phyloP scores from a whole-genome alignment of 2,888 invertebrate species.

The Bombylius major region DNA sequence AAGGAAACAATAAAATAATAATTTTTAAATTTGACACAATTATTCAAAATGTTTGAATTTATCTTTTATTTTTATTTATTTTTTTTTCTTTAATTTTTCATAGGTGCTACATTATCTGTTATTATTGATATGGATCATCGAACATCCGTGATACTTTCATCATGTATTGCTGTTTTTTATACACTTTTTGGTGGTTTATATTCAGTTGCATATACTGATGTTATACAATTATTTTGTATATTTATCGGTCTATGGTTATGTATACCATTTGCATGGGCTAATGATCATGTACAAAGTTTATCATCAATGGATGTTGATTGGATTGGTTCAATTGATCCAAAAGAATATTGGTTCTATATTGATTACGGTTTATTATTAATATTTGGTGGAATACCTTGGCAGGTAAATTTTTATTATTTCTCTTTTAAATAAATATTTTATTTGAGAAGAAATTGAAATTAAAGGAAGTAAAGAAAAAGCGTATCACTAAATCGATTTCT shows the following conservation, averaged over 20 bases:
- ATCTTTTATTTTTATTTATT: not conserved
- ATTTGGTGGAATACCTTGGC: conserved; percentile 97
- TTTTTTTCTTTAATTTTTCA: not conserved
- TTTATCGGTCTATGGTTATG: conserved; percentile 97
- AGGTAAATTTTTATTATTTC: conserved; percentile 42
- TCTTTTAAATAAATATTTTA: not conserved
- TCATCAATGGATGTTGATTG: conserved; percentile 76
- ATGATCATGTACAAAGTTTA: conserved; percentile 72
- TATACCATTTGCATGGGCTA: conserved; percentile 88
- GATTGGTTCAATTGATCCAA: conserved; percentile 66
- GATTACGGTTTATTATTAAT: conserved; percentile 81
- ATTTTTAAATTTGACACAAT: not conserved
- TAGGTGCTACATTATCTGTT: conserved; percentile 89
- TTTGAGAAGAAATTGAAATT: not conserved
- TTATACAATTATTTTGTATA: conserved; percentile 95
- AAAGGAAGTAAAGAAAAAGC: no score
- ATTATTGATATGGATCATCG: conserved; percentile 93
- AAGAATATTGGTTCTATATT: conserved; percentile 67
- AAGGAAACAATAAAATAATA: not conserved
- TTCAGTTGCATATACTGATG: conserved; percentile 97
- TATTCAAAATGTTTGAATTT: no score
- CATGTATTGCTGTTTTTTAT: conserved; percentile 93
- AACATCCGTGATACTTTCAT: conserved; percentile 86
- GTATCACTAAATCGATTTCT: no score
- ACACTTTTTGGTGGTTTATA: conserved; percentile 96